Percentiles rank a stretch among this genome's conserved stretches.
phyloP scores from a whole-genome alignment of 2,113 vertebrate genomes.

The Ptychochromis oligacanthus region DNA sequence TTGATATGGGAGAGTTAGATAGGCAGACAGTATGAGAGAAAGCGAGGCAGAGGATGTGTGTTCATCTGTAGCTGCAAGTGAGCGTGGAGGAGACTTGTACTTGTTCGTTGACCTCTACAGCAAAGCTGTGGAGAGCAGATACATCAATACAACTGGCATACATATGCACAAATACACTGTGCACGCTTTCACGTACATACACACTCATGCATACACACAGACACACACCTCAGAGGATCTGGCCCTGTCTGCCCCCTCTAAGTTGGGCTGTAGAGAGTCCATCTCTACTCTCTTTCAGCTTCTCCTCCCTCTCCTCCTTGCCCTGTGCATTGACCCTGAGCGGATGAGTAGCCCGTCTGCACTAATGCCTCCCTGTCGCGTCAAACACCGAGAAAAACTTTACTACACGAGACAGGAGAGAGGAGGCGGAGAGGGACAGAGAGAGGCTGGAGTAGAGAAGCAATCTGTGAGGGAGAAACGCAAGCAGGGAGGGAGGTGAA shows the following conservation, averaged over 20 bases:
- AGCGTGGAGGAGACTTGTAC: slow-evolving; percentile 62
- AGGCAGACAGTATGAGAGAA: slow-evolving; percentile 39
- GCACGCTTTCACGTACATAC: slow-evolving; percentile 15
- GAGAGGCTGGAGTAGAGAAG: slow-evolving; percentile 31
- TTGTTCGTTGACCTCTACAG: slow-evolving; percentile 75
- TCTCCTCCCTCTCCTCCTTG: slow-evolving; percentile 66
- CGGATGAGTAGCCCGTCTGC: slow-evolving; percentile 79
- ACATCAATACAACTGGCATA: slow-evolving; percentile 74
- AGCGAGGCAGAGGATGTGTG: slow-evolving; percentile 34
- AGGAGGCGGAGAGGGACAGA: slow-evolving; percentile 68
- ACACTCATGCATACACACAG: slow-evolving; percentile 27
- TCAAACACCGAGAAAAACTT: slow-evolving; percentile 78
- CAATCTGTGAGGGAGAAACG: slow-evolving; percentile 25
- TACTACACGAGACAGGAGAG: slow-evolving; percentile 72
- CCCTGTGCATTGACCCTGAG: slow-evolving; percentile 83
- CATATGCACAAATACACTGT: slow-evolving; percentile 61
- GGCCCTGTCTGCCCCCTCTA: slow-evolving; percentile 77
- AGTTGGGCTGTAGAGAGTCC: slow-evolving; percentile 70
- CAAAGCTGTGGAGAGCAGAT: slow-evolving; percentile 71
- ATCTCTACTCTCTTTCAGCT: slow-evolving; percentile 64
- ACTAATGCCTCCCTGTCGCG: slow-evolving; percentile 80
- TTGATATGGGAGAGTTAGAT: slow-evolving; percentile 34
- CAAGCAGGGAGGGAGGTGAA: slow-evolving; percentile 15
- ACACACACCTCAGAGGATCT: slow-evolving; percentile 74
- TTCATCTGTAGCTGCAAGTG: slow-evolving; percentile 62